phyloP scores from a whole-genome alignment of 2,113 vertebrate species.

The mouse (Mus musculus) region DNA sequence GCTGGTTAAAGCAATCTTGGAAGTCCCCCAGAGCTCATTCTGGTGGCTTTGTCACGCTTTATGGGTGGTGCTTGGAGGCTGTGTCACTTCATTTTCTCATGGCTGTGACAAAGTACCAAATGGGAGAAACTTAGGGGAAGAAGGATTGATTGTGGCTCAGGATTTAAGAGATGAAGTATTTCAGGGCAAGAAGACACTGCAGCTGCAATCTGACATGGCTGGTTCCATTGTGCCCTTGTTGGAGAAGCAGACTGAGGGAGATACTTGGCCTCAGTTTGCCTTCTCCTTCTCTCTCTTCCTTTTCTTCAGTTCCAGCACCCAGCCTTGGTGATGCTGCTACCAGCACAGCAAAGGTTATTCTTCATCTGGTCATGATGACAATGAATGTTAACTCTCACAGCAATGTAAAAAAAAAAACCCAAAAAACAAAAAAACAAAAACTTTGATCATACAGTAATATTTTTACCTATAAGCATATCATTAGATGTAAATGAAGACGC shows the following conservation, averaged over 20 bases:
- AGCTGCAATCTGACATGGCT: neutral
- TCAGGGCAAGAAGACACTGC: neutral
- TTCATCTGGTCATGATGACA: neutral
- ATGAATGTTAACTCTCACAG: neutral
- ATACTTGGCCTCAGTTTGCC: accelerated
- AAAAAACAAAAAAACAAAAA: neutral
- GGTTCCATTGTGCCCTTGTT: neutral
- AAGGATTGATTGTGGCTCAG: neutral
- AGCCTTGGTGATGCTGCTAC: neutral
- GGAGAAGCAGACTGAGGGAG: neutral
- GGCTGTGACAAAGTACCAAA: too few species aligned
- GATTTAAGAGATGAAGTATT: neutral
- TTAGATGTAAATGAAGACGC: neutral
- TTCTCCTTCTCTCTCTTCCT: neutral
- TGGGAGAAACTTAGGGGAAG: neutral
- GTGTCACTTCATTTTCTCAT: neutral
- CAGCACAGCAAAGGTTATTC: neutral
- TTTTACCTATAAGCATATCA: neutral
- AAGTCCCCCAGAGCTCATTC: neutral
- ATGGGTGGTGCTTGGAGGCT: neutral
- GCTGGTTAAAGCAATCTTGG: neutral
- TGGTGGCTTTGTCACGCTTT: neutral
- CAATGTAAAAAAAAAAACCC: neutral
- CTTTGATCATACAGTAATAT: too few species aligned
- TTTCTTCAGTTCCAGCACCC: neutral